phyloP scores from a whole-genome alignment of 2,113 vertebrate species.

The Gambusia holbrooki region DNA sequence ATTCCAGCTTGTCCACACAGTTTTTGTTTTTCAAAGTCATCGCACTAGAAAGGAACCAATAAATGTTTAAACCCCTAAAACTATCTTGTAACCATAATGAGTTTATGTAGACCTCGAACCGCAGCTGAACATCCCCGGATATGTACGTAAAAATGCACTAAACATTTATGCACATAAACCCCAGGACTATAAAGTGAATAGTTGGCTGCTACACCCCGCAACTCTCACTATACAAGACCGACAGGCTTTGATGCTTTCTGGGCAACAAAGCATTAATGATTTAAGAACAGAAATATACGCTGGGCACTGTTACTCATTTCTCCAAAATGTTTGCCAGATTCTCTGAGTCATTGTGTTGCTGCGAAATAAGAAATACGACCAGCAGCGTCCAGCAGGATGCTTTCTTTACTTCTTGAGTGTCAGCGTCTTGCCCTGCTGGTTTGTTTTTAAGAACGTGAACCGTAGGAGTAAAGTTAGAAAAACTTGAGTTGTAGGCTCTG shows the following conservation, averaged over 20 bases:
- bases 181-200: constrained; percentile 28
- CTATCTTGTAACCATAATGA: background rate
- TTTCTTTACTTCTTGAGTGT: background rate
- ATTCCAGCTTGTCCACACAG: background rate
- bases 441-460: background rate
- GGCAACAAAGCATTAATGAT: constrained; percentile 65
- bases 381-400: constrained; percentile 1
- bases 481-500: no score
- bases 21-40: background rate
- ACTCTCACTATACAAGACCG: constrained; percentile 27
- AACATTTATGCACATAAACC: constrained; percentile 28
- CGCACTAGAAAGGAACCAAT: background rate
- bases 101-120: background rate
- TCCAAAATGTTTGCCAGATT: constrained; percentile 53
- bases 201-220: constrained; percentile 34
- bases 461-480: background rate
- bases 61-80: background rate
- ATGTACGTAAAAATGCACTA: background rate
- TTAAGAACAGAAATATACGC: constrained; percentile 67
- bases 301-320: constrained; percentile 44
- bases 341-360: constrained; percentile 27
- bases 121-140: background rate
- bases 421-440: background rate
- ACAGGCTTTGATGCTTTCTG: constrained; percentile 64
- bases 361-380: constrained; percentile 12